Evolutionary conservation across 2,113 vertebrate genomes (phyloP), one percentile per base, ranked within the genome.

Genomic region (Apaloderma vittatum): DNA sequence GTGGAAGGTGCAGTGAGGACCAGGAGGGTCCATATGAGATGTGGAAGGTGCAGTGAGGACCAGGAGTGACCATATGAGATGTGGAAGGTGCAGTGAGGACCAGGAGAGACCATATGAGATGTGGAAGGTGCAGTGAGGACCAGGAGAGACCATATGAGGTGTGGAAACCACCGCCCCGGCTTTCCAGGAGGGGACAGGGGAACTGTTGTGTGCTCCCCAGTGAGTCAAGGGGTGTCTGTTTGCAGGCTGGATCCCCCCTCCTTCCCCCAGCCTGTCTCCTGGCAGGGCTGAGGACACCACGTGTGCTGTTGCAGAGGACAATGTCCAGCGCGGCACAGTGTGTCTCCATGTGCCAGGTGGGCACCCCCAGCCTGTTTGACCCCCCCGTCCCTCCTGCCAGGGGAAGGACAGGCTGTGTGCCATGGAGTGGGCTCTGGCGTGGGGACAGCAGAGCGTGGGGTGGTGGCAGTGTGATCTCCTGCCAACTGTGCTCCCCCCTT

Each of bases 101-200:
- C 37, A 40, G 37, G 37, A 40, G 37, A 9, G 37, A 40, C 37
- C 9, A 11, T 40, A 40, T 40, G 37, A 40, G 37, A 40, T 40
- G 37, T 40, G 37, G 37, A 40, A 40, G 26, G 62, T 10, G 6
- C 61, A 11, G 9, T 0, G 1, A 32, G 46, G 57, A 37, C 1
- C 73, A 29, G 45, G 30, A 7, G 37, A 18, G 15, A 55, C n/a
- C 0, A 2, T 30, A 54, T 14, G 26, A 1, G 21, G 16, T 0
- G 3, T n/a, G 52, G 19, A 40, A 26, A 7, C 11, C 4, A 7
- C 14, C 7, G n/a, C 24, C 15, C 34, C 37, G 11, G 37, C 37
- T 40, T 8, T 11, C 15, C 6, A 4, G 49, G 37, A 6, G 4
- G 8, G 73, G 26, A 12, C 21, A 3, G 9, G 45, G 26, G n/a